Evolutionary conservation across 2,888 invertebrate species (phyloP).

Genomic region (Selenia dentaria): DNA sequence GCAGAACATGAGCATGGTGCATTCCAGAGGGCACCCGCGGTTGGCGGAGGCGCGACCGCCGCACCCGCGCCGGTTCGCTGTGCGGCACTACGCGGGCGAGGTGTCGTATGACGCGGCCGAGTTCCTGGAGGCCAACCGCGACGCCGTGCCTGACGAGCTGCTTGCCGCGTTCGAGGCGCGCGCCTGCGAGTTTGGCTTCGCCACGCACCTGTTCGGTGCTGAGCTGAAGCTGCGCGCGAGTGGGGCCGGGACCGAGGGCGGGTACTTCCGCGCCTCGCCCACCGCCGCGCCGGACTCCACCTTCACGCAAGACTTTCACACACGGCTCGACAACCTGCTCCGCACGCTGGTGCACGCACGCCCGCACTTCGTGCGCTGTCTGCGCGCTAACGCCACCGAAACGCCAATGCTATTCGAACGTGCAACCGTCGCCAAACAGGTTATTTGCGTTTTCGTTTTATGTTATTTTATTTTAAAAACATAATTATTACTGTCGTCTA

Average conservation of each 20-base stretch:
- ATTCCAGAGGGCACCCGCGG: conserved; percentile 91
- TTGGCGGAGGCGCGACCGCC: conserved; percentile 91
- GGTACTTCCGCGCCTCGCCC: conserved; percentile 94
- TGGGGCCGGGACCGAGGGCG: conserved; percentile 69
- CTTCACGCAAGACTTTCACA: conserved; percentile 97
- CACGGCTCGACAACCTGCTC: conserved; percentile 95
- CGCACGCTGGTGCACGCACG: conserved; percentile 96
- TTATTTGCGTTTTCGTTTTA: too few relatives aligned
- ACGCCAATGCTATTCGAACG: conserved; percentile 94
- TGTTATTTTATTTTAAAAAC: too few relatives aligned
- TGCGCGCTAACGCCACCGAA: conserved; percentile 94
- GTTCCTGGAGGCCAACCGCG: conserved; percentile 96
- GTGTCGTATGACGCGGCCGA: conserved; percentile 95
- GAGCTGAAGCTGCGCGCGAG: conserved; percentile 88
- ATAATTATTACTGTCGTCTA: too few relatives aligned
- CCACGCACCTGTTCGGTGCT: conserved; percentile 96
- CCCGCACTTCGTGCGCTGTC: conserved; percentile 97
- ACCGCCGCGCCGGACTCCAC: conserved; percentile 95
- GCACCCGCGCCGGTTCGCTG: conserved; percentile 93
- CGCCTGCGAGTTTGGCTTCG: conserved; percentile 98
- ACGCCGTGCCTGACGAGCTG: conserved; percentile 95
- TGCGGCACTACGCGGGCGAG: conserved; percentile 91
- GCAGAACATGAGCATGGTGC: too few relatives aligned
- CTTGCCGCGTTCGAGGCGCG: conserved; percentile 97
- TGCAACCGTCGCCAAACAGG: conserved; percentile 92